phyloP scores from a whole-genome alignment of 2,797 vertebrate genomes.

The Parauchenoglanis ngamensis region DNA sequence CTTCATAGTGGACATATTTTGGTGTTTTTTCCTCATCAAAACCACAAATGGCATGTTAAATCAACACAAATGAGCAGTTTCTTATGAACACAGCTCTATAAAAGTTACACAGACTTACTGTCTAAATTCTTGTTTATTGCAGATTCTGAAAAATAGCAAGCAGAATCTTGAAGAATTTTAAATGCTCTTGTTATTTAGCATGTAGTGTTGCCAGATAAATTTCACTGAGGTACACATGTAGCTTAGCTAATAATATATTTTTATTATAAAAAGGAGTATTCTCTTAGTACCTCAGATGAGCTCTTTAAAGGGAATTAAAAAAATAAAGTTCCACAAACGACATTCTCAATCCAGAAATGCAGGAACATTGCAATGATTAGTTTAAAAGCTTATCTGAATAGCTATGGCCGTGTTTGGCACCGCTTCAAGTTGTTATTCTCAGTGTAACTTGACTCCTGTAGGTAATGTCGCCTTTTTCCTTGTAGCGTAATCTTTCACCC shows the following conservation, averaged over 20 bases:
- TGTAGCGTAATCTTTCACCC: slow-evolving; percentile 36
- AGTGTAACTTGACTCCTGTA: slow-evolving; percentile 14
- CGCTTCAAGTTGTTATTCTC: slow-evolving; percentile 9
- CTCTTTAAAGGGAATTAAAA: neutral
- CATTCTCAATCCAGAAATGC: neutral
- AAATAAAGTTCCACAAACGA: neutral
- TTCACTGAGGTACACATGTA: neutral
- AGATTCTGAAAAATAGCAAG: neutral
- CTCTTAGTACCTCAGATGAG: neutral
- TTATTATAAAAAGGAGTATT: neutral
- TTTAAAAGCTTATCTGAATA: slow-evolving; percentile 20
- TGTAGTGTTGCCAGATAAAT: neutral
- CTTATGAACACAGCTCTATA: neutral
- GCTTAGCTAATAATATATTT: neutral
- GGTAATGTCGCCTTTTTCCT: slow-evolving; percentile 35
- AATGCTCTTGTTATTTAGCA: neutral
- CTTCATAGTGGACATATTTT: neutral
- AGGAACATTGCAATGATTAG: neutral
- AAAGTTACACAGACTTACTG: neutral
- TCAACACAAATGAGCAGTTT: neutral
- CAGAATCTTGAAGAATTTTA: neutral
- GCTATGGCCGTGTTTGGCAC: neutral
- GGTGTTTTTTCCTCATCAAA: neutral
- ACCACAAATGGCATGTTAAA: neutral
- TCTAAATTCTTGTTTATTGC: neutral